These are phyloP conservation scores for Parthenolecanium corni DNA, from an alignment of 2,888 invertebrate genomes.

Conservation along the genomic window DNA sequence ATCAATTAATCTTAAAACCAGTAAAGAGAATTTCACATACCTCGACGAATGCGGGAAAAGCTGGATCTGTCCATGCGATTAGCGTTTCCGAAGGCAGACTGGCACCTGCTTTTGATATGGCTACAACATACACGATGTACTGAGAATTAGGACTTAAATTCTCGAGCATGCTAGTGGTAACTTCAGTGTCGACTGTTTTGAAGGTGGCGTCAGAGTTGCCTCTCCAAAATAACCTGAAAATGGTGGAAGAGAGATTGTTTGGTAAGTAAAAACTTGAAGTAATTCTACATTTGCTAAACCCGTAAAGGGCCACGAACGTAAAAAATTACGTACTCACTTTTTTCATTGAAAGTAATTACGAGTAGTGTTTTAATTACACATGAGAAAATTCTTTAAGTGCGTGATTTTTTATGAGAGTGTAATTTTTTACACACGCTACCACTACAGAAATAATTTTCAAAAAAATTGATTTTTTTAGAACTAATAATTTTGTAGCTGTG, in stretches of 20 bases:
- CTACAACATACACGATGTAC: conserved; percentile 66
- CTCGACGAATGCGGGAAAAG: conserved; percentile 75
- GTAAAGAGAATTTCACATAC: conserved; percentile 44
- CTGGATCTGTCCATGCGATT: conserved; percentile 77
- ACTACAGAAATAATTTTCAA: too few relatives aligned
- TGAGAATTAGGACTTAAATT: conserved; percentile 67
- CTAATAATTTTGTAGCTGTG: too few relatives aligned
- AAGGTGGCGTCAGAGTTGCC: conserved; percentile 50
- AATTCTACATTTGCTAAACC: too few relatives aligned
- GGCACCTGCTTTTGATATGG: conserved; percentile 54
- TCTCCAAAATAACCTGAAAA: conserved; percentile 56
- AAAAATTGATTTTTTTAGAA: too few relatives aligned
- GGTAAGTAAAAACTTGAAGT: too few relatives aligned
- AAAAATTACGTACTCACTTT: not conserved
- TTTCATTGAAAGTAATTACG: not conserved
- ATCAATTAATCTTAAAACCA: too few relatives aligned
- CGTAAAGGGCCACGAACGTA: too few relatives aligned
- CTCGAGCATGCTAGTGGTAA: conserved; percentile 59
- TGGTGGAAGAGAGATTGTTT: not conserved
- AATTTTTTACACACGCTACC: too few relatives aligned
- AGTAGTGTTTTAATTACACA: too few relatives aligned
- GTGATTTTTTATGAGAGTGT: too few relatives aligned
- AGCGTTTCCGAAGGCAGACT: conserved; percentile 70
- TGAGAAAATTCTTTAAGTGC: too few relatives aligned
- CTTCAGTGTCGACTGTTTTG: conserved; percentile 51